A percentile compares a stretch with the other conserved stretches of the same genome.
Evolutionary conservation across 2,888 invertebrate genomes (phyloP).

Genomic region (Lasius fuliginosus): DNA sequence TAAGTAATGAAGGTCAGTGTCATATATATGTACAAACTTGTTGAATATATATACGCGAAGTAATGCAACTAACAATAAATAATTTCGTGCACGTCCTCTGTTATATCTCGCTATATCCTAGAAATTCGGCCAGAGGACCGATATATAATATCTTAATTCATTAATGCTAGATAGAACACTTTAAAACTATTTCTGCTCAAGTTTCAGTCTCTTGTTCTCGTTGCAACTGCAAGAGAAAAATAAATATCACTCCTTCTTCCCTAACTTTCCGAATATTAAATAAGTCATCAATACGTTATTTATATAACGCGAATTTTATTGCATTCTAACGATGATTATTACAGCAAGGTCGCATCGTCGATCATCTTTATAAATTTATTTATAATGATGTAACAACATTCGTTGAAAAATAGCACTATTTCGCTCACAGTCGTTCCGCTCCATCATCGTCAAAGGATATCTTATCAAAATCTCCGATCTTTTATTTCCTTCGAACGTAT

Average conservation of each 20-base stretch:
- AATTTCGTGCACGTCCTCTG: slow-evolving; percentile 5
- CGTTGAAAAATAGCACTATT: slow-evolving; percentile 20
- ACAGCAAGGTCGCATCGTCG: neutral
- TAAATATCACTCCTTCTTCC: neutral
- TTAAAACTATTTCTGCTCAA: slow-evolving; percentile 60
- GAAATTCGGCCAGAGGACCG: slow-evolving; percentile 54
- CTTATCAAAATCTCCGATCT: neutral
- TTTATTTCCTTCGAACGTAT: slow-evolving; percentile 12
- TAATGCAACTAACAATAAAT: neutral
- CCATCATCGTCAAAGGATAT: neutral
- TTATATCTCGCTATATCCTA: neutral
- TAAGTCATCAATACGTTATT: neutral
- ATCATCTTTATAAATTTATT: neutral
- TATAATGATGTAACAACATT: neutral
- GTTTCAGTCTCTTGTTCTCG: neutral
- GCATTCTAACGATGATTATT: neutral
- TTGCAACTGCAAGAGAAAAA: slow-evolving; percentile 9
- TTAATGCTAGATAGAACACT: slow-evolving; percentile 48
- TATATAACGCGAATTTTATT: neutral
- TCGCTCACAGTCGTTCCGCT: slow-evolving; percentile 1
- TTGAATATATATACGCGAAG: slow-evolving; percentile 11
- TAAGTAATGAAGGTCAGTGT: slow-evolving; percentile 23
- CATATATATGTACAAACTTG: neutral
- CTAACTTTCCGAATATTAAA: neutral
- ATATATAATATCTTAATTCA: slow-evolving; percentile 66